These are phyloP conservation scores for Malurus splendens DNA, from an alignment of 2,797 vertebrate genomes.

Conservation along the genomic window DNA sequence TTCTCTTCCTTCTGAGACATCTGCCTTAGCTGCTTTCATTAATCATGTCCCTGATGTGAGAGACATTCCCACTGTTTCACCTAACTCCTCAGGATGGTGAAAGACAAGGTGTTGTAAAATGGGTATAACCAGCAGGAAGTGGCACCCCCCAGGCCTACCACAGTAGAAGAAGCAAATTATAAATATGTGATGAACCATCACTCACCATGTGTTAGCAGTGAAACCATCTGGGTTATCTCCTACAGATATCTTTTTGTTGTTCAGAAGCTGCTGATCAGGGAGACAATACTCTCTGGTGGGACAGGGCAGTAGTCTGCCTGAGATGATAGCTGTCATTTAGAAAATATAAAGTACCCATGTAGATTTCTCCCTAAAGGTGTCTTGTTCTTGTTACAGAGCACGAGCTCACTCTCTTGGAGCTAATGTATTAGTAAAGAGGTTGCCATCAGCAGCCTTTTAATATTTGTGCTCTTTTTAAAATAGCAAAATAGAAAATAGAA, in stretches of 20 bases:
- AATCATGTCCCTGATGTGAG: not conserved
- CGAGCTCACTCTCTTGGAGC: not conserved
- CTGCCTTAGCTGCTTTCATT: not conserved
- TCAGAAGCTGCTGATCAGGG: not conserved
- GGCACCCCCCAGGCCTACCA: not conserved
- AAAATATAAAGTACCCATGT: not conserved
- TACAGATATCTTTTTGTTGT: not conserved
- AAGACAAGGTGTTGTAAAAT: not conserved
- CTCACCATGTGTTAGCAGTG: not conserved
- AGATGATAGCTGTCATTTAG: not conserved
- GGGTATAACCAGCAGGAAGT: not conserved
- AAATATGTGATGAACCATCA: not conserved
- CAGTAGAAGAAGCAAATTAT: not conserved
- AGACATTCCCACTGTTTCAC: not conserved
- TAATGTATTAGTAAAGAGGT: not conserved
- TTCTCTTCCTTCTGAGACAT: not conserved
- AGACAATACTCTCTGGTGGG: not conserved
- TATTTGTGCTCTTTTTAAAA: not conserved
- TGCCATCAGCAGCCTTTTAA: not conserved
- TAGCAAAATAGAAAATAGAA: not conserved
- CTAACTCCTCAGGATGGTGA: not conserved
- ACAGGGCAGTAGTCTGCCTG: not conserved
- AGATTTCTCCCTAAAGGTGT: not conserved
- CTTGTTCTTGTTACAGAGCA: not conserved
- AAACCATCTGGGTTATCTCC: not conserved